Conservation (phyloP, 2,113 vertebrate species). For the Myodes glareolus region DNA sequence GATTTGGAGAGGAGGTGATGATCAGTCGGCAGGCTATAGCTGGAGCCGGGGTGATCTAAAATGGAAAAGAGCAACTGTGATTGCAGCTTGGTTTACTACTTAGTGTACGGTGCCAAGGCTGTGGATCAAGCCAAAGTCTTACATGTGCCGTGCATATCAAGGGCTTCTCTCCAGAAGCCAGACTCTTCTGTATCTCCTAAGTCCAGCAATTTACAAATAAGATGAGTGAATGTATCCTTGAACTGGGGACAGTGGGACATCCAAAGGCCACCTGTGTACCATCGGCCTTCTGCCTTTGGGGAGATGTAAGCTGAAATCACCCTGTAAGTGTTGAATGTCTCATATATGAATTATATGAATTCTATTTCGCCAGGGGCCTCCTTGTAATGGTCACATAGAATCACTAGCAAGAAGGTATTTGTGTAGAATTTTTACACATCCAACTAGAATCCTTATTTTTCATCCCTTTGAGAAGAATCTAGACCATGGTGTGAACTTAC, state of each 20-base stretch:
- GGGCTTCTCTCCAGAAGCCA: not conserved
- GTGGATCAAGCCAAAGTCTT: conserved; percentile 63
- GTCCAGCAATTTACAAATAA: not conserved
- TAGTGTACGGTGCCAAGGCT: conserved; percentile 21
- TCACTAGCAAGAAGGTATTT: not conserved
- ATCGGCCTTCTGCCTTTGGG: not conserved
- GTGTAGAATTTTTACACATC: not conserved
- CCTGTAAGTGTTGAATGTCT: not conserved
- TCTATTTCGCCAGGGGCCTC: not conserved
- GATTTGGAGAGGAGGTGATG: not conserved
- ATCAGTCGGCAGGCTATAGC: not conserved
- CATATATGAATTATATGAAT: not conserved
- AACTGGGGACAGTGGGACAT: not conserved
- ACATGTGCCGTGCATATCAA: not conserved
- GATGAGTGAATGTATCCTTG: not conserved
- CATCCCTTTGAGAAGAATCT: not conserved
- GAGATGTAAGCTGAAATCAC: not conserved
- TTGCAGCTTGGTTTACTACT: not conserved
- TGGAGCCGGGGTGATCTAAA: not conserved
- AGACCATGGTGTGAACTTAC: not conserved
- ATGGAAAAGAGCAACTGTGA: no score
- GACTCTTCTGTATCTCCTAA: not conserved
- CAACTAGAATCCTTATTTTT: not conserved
- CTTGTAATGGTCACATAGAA: not conserved
- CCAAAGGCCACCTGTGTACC: not conserved